Evolutionary conservation across 2,113 vertebrate species (phyloP).

Genomic region (Numenius arquata): DNA sequence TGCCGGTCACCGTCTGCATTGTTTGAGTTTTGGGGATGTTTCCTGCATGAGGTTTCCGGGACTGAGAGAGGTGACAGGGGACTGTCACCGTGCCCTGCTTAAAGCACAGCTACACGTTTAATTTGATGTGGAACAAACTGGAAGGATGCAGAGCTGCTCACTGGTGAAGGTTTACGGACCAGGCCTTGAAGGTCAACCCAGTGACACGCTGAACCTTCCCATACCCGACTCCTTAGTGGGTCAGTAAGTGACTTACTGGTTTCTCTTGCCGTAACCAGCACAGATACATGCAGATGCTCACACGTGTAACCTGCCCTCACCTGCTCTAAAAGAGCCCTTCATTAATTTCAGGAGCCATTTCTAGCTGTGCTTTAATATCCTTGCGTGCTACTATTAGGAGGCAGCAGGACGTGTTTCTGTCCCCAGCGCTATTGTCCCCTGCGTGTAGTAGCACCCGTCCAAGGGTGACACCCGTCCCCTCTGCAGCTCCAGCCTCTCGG

Average conservation of each 20-base stretch:
- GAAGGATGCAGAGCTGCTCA: not conserved
- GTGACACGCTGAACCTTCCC: too few relatives aligned
- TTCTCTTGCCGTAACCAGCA: not conserved
- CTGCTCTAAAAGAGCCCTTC: not conserved
- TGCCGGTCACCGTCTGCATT: not conserved
- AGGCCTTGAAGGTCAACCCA: not conserved
- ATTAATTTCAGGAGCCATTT: not conserved
- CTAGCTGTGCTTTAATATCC: not conserved
- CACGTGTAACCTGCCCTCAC: not conserved
- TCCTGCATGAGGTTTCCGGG: not conserved
- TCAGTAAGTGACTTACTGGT: not conserved
- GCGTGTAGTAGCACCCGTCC: rapidly evolving
- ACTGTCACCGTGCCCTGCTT: not conserved
- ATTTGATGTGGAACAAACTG: not conserved
- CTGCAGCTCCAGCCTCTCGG: not conserved
- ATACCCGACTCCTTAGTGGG: rapidly evolving
- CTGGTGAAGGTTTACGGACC: not conserved
- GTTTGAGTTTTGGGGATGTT: not conserved
- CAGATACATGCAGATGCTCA: not conserved
- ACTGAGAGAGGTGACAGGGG: not conserved
- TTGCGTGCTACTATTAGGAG: not conserved
- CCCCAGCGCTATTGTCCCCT: not conserved
- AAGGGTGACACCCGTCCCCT: not conserved
- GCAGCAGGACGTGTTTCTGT: not conserved
- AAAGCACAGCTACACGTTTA: not conserved